phyloP scores from a whole-genome alignment of 2,888 invertebrate species.

The Eurytoma californica region DNA sequence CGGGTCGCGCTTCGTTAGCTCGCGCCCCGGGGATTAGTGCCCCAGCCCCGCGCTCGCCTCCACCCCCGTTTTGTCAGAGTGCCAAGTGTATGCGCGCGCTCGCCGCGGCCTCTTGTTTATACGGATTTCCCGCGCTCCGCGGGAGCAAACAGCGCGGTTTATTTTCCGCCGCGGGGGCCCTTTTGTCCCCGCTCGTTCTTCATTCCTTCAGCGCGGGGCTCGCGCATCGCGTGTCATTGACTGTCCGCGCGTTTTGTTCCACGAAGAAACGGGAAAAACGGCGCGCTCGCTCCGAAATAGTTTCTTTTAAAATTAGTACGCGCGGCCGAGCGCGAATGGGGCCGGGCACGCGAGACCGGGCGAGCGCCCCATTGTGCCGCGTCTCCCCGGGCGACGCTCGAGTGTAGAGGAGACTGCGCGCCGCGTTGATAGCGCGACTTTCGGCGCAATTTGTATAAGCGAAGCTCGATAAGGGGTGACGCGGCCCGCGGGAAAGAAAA shows the following conservation, averaged over 20 bases:
- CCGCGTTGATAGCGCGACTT: too few relatives aligned
- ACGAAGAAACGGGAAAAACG: too few relatives aligned
- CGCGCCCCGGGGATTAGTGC: slow-evolving; percentile 15
- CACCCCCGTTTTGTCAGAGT: slow-evolving; percentile 12
- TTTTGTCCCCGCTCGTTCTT: slow-evolving; percentile 11
- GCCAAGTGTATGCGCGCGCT: slow-evolving; percentile 11
- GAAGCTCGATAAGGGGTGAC: too few relatives aligned
- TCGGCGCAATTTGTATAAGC: too few relatives aligned
- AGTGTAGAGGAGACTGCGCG: too few relatives aligned
- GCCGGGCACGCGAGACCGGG: too few relatives aligned
- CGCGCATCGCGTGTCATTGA: slow-evolving; percentile 10
- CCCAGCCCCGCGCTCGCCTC: too few relatives aligned
- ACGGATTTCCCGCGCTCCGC: slow-evolving; percentile 8
- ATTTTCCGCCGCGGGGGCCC: background rate
- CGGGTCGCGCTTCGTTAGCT: slow-evolving; percentile 11
- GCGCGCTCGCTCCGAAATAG: background rate
- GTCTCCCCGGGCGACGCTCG: too few relatives aligned
- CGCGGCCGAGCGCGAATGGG: too few relatives aligned
- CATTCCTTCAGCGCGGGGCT: background rate
- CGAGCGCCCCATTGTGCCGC: too few relatives aligned
- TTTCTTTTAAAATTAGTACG: slow-evolving; percentile 6
- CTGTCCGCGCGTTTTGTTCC: background rate
- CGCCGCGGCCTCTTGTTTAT: background rate
- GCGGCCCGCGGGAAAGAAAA: too few relatives aligned
- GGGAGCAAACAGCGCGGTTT: slow-evolving; percentile 17